Conservation (phyloP, 92 coral and sea anemone genomes). For the Actinernus sp. region DNA sequence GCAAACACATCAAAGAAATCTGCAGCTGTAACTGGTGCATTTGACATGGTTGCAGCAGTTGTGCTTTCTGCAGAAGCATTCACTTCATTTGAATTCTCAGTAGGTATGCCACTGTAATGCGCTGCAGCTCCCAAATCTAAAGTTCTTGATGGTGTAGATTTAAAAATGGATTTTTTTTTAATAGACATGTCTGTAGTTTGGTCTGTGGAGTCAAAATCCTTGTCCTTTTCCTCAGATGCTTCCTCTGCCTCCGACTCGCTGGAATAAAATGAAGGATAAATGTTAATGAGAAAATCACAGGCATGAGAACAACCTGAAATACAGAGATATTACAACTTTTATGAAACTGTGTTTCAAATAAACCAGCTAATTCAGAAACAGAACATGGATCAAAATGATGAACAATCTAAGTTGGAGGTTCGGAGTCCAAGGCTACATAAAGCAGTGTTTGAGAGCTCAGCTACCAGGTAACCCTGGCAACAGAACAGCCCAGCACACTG, state of each 20-base stretch:
- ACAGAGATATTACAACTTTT: too few relatives aligned
- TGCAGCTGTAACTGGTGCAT: constrained; percentile 34
- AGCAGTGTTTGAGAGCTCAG: too few relatives aligned
- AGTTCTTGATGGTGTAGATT: constrained; percentile 68
- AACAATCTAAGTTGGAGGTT: too few relatives aligned
- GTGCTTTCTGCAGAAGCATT: constrained; percentile 18
- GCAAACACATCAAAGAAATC: constrained; percentile 88
- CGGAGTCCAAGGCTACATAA: too few relatives aligned
- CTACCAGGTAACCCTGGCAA: too few relatives aligned
- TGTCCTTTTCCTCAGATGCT: constrained; percentile 82
- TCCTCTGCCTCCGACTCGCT: constrained; percentile 96
- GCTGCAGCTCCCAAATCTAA: constrained; percentile 97
- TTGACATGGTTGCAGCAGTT: constrained; percentile 34
- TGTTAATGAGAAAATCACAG: too few relatives aligned
- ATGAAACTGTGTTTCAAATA: too few relatives aligned
- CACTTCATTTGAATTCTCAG: constrained; percentile 3
- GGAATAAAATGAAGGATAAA: too few relatives aligned
- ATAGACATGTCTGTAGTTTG: constrained; percentile 29
- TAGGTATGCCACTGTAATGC: constrained; percentile 53
- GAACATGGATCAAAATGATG: too few relatives aligned
- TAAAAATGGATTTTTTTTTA: constrained; percentile 39
- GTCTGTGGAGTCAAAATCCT: constrained; percentile 51
- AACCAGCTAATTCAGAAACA: too few relatives aligned
- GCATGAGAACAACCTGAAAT: too few relatives aligned
- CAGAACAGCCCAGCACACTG: too few relatives aligned